Evolutionary conservation across 2,113 vertebrate species (phyloP).

Genomic region (Eptatretus burgeri): DNA sequence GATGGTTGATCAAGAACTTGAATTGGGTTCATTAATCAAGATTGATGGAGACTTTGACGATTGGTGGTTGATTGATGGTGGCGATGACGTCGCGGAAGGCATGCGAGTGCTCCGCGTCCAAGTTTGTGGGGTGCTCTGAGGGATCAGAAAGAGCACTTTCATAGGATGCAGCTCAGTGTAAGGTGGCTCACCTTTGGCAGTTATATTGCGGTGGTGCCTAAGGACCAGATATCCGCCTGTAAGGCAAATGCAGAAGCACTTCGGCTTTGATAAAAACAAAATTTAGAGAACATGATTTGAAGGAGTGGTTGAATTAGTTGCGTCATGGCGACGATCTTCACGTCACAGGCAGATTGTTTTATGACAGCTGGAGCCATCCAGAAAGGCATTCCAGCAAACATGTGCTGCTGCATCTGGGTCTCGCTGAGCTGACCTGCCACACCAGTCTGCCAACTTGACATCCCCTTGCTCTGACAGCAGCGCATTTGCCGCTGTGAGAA

Average conservation of each 20-base stretch:
- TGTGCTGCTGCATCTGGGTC: constrained; percentile 68
- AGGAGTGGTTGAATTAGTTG: neutral
- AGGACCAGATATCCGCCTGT: constrained; percentile 1
- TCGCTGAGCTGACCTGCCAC: constrained; percentile 66
- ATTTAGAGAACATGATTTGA: too few relatives aligned
- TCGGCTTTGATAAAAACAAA: too few relatives aligned
- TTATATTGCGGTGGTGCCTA: neutral
- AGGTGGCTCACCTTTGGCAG: neutral
- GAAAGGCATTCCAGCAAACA: constrained; percentile 52
- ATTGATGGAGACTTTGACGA: too few relatives aligned
- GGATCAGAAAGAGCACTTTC: constrained; percentile 4
- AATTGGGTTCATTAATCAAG: too few relatives aligned
- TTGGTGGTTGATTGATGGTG: too few relatives aligned
- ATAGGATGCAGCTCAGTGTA: neutral
- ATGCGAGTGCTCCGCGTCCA: neutral
- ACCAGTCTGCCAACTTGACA: constrained; percentile 60
- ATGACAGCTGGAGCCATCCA: constrained; percentile 92
- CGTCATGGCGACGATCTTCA: constrained; percentile 22
- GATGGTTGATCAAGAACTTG: too few relatives aligned
- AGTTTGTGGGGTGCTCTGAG: neutral
- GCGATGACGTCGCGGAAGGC: neutral
- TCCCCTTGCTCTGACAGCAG: constrained; percentile 56
- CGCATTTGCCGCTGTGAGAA: constrained; percentile 38
- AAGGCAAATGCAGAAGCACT: neutral
- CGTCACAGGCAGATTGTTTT: constrained; percentile 65